These are phyloP conservation scores for Leptothorax acervorum DNA, from an alignment of 2,888 invertebrate species.

Conservation along the genomic window DNA sequence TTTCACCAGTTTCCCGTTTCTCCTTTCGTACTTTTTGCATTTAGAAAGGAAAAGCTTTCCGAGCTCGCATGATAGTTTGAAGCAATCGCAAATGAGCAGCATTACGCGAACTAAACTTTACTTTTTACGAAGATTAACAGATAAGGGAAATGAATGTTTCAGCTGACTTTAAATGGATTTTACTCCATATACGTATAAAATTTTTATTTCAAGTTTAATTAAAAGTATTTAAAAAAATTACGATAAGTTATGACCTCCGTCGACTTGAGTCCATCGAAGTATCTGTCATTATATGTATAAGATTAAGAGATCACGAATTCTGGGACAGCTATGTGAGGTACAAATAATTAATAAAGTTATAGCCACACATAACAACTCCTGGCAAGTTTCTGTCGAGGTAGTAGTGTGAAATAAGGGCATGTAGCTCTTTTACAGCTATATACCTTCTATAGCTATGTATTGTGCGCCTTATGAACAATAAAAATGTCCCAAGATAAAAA, in stretches of 20 bases:
- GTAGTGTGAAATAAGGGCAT: conserved; percentile 8
- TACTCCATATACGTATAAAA: not conserved
- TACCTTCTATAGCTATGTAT: not conserved
- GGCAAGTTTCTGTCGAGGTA: conserved; percentile 20
- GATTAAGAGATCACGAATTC: conserved; percentile 12
- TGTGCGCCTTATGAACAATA: conserved; percentile 13
- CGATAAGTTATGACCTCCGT: too few species aligned
- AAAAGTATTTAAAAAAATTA: not conserved
- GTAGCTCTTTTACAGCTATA: conserved; percentile 1
- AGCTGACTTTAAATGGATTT: not conserved
- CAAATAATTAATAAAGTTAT: conserved; percentile 32
- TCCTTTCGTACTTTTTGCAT: too few species aligned
- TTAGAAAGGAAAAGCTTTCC: not conserved
- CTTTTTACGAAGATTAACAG: not conserved
- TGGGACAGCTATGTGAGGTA: not conserved
- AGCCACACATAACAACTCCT: conserved; percentile 1
- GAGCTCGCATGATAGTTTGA: not conserved
- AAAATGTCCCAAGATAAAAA: conserved; percentile 8
- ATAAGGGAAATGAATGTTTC: not conserved
- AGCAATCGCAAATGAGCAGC: not conserved
- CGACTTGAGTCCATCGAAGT: not conserved
- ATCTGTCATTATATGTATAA: not conserved
- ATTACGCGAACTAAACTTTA: not conserved
- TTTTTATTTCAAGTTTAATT: not conserved
- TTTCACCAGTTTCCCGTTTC: not conserved